A percentile compares a stretch with the other conserved stretches of the same genome.
Evolutionary conservation across 2,113 vertebrate species (phyloP).

Genomic region (Pelvicachromis taeniatus): DNA sequence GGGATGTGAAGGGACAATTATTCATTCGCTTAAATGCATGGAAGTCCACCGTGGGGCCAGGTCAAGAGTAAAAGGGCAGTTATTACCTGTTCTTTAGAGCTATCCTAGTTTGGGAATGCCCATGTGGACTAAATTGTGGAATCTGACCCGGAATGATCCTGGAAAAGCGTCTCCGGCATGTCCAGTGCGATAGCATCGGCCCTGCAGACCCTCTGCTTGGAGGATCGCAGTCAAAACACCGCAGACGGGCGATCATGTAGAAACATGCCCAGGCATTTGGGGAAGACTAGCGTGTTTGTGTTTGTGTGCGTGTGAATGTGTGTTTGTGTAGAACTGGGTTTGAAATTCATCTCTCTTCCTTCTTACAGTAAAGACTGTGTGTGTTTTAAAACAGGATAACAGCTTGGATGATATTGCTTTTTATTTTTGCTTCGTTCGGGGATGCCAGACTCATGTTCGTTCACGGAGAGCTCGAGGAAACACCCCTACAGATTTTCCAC

Average conservation of each 20-base stretch:
- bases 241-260: background rate
- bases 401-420: background rate
- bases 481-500: background rate
- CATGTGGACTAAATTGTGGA: background rate
- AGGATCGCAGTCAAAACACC: conserved; percentile 44
- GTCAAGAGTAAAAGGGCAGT: background rate
- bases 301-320: background rate
- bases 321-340: background rate
- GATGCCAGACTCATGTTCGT: background rate
- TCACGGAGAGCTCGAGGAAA: background rate
- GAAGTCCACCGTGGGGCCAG: background rate
- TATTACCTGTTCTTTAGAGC: background rate
- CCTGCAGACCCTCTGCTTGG: conserved; percentile 32
- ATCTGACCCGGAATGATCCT: background rate
- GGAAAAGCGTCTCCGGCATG: background rate
- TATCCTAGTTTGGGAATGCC: background rate
- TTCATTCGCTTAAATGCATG: background rate
- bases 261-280: conserved; percentile 49
- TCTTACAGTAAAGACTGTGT: background rate
- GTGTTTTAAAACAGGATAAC: background rate
- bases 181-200: conserved; percentile 39
- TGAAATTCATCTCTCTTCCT: background rate
- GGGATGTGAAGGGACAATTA: background rate
- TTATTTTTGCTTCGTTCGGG: background rate
- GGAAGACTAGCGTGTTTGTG: conserved; percentile 1